phyloP scores from a whole-genome alignment of 2,113 vertebrate species.

The Prunella himalayana region DNA sequence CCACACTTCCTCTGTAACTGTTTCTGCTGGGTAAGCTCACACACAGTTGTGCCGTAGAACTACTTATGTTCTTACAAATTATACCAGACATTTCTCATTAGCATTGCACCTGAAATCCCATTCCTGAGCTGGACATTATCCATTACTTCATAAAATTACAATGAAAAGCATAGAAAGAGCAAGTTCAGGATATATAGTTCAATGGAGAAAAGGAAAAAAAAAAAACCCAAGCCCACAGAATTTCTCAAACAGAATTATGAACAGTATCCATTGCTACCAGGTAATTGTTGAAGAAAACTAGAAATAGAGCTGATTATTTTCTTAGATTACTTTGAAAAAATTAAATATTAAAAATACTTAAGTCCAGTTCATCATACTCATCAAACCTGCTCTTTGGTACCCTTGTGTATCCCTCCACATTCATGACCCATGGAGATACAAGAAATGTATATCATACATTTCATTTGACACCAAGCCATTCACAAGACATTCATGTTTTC shows the following conservation, averaged over 20 bases:
- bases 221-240: not conserved
- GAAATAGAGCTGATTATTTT: not conserved
- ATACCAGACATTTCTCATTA: constrained; percentile 8
- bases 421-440: not conserved
- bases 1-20: not conserved
- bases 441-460: not conserved
- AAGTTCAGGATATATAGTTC: not conserved
- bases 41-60: not conserved
- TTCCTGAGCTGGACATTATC: not conserved
- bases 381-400: not conserved
- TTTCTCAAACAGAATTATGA: not conserved
- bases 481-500: not conserved
- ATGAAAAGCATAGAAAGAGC: not conserved
- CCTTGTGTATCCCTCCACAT: not conserved
- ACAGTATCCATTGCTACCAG: not conserved
- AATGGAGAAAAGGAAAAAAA: not conserved
- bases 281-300: not conserved
- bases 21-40: constrained; percentile 18
- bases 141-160: not conserved
- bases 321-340: not conserved
- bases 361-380: not conserved
- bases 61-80: constrained; percentile 11
- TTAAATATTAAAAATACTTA: not conserved
- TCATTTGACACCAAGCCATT: not conserved
- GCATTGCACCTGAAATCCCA: not conserved